Evolutionary conservation across 2,113 vertebrate species (phyloP), one percentile per base, ranked within the genome.

Genomic region (Mola mola): DNA sequence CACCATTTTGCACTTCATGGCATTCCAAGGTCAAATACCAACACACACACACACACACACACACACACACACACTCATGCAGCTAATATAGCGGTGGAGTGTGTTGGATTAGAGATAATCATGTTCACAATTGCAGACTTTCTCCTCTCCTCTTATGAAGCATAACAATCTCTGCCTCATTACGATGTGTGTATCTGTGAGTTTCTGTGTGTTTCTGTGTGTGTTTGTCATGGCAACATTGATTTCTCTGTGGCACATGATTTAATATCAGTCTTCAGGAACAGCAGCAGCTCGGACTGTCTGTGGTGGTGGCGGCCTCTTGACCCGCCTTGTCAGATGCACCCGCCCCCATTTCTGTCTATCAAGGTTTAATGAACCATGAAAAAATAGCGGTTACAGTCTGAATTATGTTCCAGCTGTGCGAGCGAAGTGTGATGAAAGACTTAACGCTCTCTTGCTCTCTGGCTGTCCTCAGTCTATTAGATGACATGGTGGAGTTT

Each of bases 101-200:
- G 63, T 48, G 52, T 56, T 42, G 59, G 62, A 79, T 77, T 78
- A 62, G 47, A 63, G 58, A 78, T 83, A 77, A 77, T 83, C 58
- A 21, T 77, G 69, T 81, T 87, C 72, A 74, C 57, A 62, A 55
- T 62, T 53, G 56, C 36, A 1, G 38, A 62, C 43, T 58, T 38
- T 61, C 72, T 62, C 47, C 25, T 34, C 16, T 65, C 46, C 31
- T 49, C 47, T 68, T 28, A 42, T 63, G 56, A 50, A 70, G 31
- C 1, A 2, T 46, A 66, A 24, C 34, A 60, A 19, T 29, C 19
- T 49, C 49, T 47, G 42, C 53, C 66, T 68, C 59, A 72, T 75
- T 61, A 57, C 5, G 26, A 25, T 41, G 46, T 53, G 50, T 73
- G 64, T 46, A 34, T 42, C 21, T 44, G 42, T 44, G 36, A 42